A percentile compares a stretch with the other conserved stretches of the same genome.
These are phyloP conservation scores for Rhabditoides inermis DNA, from an alignment of 2,888 invertebrate genomes.

Conservation along the genomic window DNA sequence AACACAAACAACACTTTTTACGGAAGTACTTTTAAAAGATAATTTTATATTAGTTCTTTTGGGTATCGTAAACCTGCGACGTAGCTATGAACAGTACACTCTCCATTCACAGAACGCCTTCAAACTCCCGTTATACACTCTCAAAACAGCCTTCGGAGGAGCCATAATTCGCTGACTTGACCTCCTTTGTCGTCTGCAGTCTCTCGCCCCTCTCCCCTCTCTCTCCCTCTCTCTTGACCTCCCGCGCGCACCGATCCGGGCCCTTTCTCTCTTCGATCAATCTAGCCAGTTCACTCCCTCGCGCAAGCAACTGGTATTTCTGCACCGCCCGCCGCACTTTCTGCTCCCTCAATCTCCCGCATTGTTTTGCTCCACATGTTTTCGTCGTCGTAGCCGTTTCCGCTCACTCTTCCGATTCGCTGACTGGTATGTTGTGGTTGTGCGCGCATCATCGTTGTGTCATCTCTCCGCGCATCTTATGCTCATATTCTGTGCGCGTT, in stretches of 20 bases:
- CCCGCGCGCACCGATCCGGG: background rate
- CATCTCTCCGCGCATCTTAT: constrained; percentile 76
- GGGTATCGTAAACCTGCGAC: no score
- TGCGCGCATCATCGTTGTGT: constrained; percentile 93
- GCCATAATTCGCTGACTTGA: no score
- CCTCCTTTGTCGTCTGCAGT: no score
- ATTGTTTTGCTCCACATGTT: constrained; percentile 93
- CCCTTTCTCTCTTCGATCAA: background rate
- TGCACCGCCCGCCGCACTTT: constrained; percentile 81
- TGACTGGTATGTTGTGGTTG: constrained; percentile 87
- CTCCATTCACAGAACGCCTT: no score
- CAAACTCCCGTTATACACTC: no score
- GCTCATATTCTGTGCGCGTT: no score
- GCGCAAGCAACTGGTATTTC: constrained; percentile 60
- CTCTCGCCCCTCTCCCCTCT: background rate
- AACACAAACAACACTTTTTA: no score
- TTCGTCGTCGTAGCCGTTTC: constrained; percentile 85
- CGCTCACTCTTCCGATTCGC: constrained; percentile 99
- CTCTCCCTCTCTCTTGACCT: background rate
- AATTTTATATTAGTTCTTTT: no score
- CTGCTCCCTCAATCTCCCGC: constrained; percentile 85
- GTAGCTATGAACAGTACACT: no score
- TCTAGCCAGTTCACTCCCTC: constrained; percentile 1
- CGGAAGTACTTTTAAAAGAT: no score
- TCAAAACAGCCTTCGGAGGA: no score